Evolutionary conservation across 1,140 invertebrate genomes (phyloP), one percentile per base, ranked within the genome.

Genomic region (Drosophila repletoides): DNA sequence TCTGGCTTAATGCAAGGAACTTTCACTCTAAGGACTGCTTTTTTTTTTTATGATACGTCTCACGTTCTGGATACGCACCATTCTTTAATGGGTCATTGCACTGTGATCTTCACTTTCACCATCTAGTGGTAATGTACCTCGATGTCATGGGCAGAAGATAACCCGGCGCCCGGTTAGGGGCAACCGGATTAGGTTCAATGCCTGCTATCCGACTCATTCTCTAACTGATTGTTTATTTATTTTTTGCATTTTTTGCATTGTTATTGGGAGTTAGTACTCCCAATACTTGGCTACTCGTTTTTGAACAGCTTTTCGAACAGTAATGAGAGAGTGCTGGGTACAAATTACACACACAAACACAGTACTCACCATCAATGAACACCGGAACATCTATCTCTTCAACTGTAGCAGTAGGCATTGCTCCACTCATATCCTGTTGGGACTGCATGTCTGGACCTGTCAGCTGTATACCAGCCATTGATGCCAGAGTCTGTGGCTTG

Each of bases 301-400:
- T 53, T 7, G 21, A 53, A 10, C 33, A 41, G 14, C 21, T 21
- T 36, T 34, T 66, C 48, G 45, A 64, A 84, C 80, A 83, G 79
- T 83, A 84, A 83, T 74, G 80, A 86, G 79, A 83, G 79, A 83
- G 79, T 84, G 70, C 79, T 83, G 71, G 72, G 80, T 87, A 86
- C 80, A 65, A 38, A 81, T 79, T 72, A 80, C 84, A 80, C 81
- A 87, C 81, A 87, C 52, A 88, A 88, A 88, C 88, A 89, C 88
- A 89, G 88, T 89, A 89, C 88, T 89, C 88, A 89, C 88, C 88
- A 89, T 89, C 83, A 81, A 89, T 89, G 88, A 89, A 89, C 83
- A 89, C 88, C 88, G 88, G 88, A 89, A 89, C 88, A 76, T 89
- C 84, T 81, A 89, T 89, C 88, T 89, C 88, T 89, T 89, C 88